Percentiles rank a stretch among this genome's conserved stretches.
Evolutionary conservation across 2,113 vertebrate genomes (phyloP).

Genomic region (Picathartes gymnocephalus): DNA sequence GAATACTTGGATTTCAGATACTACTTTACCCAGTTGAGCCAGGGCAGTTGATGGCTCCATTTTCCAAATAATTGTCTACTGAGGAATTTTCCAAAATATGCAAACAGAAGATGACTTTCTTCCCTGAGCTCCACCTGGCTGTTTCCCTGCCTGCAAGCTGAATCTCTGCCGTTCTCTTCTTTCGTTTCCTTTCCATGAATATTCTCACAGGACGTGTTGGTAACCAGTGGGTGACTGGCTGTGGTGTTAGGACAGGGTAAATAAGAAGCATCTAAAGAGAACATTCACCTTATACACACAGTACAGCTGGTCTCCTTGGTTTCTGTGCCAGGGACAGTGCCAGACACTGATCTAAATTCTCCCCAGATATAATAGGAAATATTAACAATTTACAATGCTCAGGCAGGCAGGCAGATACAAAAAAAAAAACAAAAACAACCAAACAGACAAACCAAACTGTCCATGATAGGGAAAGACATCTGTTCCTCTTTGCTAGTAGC

Average conservation of each 20-base stretch:
- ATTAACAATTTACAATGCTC: not conserved
- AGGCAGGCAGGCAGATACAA: not conserved
- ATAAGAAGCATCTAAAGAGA: not conserved
- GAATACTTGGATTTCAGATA: not conserved
- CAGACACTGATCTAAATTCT: not conserved
- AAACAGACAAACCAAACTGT: not conserved
- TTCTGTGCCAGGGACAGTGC: not conserved
- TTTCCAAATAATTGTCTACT: not conserved
- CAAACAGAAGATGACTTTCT: not conserved
- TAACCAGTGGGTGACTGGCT: not conserved
- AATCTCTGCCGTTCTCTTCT: not conserved
- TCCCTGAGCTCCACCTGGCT: not conserved
- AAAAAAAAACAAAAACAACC: not conserved
- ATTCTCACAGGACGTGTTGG: not conserved
- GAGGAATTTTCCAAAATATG: not conserved
- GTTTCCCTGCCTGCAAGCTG: not conserved
- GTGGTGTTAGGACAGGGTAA: not conserved
- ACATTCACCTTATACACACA: not conserved
- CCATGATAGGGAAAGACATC: not conserved
- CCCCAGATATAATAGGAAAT: not conserved
- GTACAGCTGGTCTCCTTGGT: not conserved
- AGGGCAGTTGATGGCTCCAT: not conserved
- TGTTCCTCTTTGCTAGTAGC: not conserved
- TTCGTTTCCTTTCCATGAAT: not conserved
- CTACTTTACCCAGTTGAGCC: not conserved